These are phyloP conservation scores for Perca flavescens DNA, from an alignment of 2,113 vertebrate genomes.

Conservation along the genomic window DNA sequence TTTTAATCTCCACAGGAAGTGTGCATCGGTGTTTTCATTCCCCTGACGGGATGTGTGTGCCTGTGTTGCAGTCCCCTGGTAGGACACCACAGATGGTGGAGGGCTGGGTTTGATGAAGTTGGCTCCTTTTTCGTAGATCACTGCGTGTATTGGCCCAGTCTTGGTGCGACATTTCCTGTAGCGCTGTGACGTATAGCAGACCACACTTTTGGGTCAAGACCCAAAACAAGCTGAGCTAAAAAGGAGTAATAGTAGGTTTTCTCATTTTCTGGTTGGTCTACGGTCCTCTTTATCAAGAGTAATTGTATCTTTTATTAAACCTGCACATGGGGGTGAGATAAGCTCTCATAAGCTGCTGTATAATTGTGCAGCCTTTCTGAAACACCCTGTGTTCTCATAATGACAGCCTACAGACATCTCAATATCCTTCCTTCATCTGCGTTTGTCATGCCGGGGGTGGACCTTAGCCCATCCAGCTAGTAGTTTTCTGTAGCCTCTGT, in stretches of 20 bases:
- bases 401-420: conserved; percentile 21
- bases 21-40: conserved; percentile 58
- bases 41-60: conserved; percentile 51
- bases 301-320: conserved; percentile 32
- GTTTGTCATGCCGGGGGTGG: conserved; percentile 43
- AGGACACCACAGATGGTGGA: conserved; percentile 61
- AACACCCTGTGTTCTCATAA: conserved; percentile 5
- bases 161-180: conserved; percentile 2
- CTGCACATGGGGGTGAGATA: conserved; percentile 6
- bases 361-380: conserved; percentile 13
- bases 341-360: conserved; percentile 22
- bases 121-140: conserved; percentile 12
- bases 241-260: background rate
- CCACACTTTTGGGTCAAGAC: background rate
- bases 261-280: background rate
- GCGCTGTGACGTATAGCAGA: background rate
- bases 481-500: conserved; percentile 45
- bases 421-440: conserved; percentile 46
- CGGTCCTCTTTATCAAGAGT: background rate
- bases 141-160: background rate
- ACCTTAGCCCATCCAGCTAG: conserved; percentile 27
- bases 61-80: conserved; percentile 52
- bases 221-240: background rate
- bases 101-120: conserved; percentile 42
- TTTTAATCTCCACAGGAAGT: conserved; percentile 58